Evolutionary conservation across 2,797 vertebrate genomes (phyloP).

Genomic region (Rallus crepitans): DNA sequence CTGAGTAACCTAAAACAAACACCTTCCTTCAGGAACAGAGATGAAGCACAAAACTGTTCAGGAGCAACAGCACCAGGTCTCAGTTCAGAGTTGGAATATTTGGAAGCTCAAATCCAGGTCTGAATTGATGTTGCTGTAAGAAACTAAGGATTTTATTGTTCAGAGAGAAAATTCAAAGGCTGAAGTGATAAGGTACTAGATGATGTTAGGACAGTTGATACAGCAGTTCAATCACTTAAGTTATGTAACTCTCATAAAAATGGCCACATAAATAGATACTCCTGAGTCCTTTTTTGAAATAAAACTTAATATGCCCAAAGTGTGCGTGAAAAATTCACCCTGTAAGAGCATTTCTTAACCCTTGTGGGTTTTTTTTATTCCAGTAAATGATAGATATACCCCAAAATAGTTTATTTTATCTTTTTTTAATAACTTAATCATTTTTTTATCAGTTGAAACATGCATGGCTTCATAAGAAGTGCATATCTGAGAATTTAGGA

Average conservation of each 20-base stretch:
- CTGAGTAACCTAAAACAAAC: neutral
- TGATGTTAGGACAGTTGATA: neutral
- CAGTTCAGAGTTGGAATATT: neutral
- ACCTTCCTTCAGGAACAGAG: neutral
- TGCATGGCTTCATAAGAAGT: neutral
- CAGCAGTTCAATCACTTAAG: accelerated
- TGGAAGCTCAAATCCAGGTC: neutral
- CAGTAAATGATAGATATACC: neutral
- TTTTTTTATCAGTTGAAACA: neutral
- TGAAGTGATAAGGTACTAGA: neutral
- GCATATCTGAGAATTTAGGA: neutral
- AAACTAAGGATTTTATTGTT: neutral
- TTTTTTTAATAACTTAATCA: neutral
- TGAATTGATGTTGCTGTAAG: neutral
- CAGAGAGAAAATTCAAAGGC: neutral
- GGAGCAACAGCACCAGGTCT: neutral
- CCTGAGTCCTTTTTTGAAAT: neutral
- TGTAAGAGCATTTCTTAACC: neutral
- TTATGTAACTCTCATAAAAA: neutral
- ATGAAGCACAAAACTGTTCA: neutral
- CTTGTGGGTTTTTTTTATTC: neutral
- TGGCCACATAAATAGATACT: neutral
- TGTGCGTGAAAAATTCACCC: neutral
- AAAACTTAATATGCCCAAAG: neutral
- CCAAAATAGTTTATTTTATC: neutral